These are phyloP conservation scores for Lepas anatifera DNA, from an alignment of 2,888 invertebrate genomes.

Conservation along the genomic window DNA sequence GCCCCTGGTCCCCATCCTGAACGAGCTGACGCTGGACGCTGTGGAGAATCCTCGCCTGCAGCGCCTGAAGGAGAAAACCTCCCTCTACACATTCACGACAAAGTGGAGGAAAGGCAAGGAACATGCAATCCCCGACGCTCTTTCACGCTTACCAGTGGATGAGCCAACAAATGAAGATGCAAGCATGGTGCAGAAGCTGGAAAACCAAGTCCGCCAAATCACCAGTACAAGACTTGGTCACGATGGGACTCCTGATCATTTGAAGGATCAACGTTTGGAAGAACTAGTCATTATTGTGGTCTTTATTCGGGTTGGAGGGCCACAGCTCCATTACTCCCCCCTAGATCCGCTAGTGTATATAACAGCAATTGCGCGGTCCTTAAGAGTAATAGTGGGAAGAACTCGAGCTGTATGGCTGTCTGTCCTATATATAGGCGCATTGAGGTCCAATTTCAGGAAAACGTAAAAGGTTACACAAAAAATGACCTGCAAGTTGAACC, in stretches of 20 bases:
- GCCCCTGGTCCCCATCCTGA: constrained; percentile 15
- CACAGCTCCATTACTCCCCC: too few relatives aligned
- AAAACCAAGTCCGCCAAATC: background rate
- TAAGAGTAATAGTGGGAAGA: too few relatives aligned
- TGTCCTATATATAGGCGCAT: too few relatives aligned
- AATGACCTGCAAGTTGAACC: too few relatives aligned
- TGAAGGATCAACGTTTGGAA: background rate
- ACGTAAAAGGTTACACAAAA: too few relatives aligned
- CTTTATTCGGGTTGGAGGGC: too few relatives aligned
- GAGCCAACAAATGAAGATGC: background rate
- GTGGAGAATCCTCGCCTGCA: constrained; percentile 18
- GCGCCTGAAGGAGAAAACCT: background rate
- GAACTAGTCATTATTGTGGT: background rate
- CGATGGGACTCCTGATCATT: background rate
- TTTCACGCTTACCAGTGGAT: constrained; percentile 5
- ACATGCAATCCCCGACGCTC: constrained; percentile 13
- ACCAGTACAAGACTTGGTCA: background rate
- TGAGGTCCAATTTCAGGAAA: too few relatives aligned
- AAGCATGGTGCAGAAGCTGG: background rate
- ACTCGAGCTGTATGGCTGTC: too few relatives aligned
- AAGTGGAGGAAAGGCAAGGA: constrained; percentile 12
- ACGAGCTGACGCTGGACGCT: constrained; percentile 14
- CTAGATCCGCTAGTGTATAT: too few relatives aligned
- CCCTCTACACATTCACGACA: background rate
- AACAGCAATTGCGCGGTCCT: too few relatives aligned